Base-by-base conservation (phyloP, 2,797 vertebrate species). In the Chrysocyon brachyurus region DNA sequence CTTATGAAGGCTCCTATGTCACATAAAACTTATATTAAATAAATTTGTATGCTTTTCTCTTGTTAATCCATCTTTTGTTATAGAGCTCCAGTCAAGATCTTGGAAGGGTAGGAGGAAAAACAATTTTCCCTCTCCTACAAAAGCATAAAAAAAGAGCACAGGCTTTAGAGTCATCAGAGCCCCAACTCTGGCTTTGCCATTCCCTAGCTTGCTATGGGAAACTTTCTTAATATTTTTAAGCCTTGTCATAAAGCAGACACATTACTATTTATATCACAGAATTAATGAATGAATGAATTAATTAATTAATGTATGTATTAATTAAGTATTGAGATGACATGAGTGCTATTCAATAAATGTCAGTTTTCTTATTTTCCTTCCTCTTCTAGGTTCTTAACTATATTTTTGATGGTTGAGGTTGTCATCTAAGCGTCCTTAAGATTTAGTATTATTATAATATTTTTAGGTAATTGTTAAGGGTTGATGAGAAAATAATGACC, bases 301-400 rank as follows among this genome's bases (percentile, higher is more conserved):
- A n/a, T n/a, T n/a, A n/a, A n/a, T n/a, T n/a, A n/a, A n/a, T n/a
- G n/a, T n/a, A n/a, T n/a, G n/a, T n/a, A n/a, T n/a, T n/a, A n/a
- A n/a, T n/a, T n/a, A n/a, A n/a, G 12, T 46, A 19, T 31, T 87
- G 90, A 95, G 59, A 85, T 33, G 66, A 40, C 68, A 31, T 40
- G 15, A 88, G 46, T 64, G 28, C n/a, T 85, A 52, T 59, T 79
- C 82, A 82, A n/a, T 22, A 84, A 56, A 33, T 31, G 21, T 63
- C 73, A 73, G 19, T 66, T 64, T 91, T 91, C 56, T 85, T 89
- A 94, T 63, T 93, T 78, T 57, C 59, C 59, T 68, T 54, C 28
- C 36, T n/a, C 1, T 87, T 26, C 49, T 72, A 81, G 19, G 16
- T 61, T 88, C 72, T 89, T 73, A 87, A 33, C 49, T 84, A 19